A percentile compares a stretch with the other conserved stretches of the same genome.
Evolutionary conservation across 1,140 invertebrate genomes (phyloP).

Genomic region (Cyclina sinensis): DNA sequence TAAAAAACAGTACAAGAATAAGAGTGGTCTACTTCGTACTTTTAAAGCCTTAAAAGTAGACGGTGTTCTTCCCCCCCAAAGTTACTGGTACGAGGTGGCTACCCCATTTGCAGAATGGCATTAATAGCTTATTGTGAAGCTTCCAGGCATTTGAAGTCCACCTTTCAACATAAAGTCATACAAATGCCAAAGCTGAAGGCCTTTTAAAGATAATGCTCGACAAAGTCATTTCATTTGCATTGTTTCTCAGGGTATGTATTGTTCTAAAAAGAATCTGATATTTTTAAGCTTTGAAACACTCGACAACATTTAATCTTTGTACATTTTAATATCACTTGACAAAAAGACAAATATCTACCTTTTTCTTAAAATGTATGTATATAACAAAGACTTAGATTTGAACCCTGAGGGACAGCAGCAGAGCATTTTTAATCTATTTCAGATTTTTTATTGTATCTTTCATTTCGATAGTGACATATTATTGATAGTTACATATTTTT

Average conservation of each 20-base stretch:
- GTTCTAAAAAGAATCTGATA: too few species aligned
- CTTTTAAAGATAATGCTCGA: constrained; percentile 19
- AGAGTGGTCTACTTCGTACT: neutral
- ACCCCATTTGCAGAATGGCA: constrained; percentile 46
- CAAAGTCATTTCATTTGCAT: constrained; percentile 19
- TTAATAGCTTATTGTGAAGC: neutral
- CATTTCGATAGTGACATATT: too few species aligned
- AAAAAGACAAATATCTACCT: too few species aligned
- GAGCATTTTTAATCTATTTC: too few species aligned
- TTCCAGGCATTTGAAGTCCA: constrained; percentile 22
- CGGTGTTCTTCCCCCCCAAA: constrained; percentile 27
- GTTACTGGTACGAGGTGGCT: constrained; percentile 60
- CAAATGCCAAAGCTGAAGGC: constrained; percentile 53
- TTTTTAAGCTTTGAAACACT: too few species aligned
- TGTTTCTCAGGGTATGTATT: constrained; percentile 58
- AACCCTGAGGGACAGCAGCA: too few species aligned
- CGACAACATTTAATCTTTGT: too few species aligned
- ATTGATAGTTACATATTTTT: too few species aligned
- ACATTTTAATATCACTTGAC: too few species aligned
- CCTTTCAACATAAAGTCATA: constrained; percentile 42
- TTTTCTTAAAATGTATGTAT: too few species aligned
- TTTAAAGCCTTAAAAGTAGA: neutral
- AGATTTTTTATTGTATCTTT: too few species aligned
- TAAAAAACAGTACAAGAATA: constrained; percentile 59
- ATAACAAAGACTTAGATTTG: too few species aligned